phyloP scores from a whole-genome alignment of 92 coral and sea anemone genomes.

The Micromussa lordhowensis region DNA sequence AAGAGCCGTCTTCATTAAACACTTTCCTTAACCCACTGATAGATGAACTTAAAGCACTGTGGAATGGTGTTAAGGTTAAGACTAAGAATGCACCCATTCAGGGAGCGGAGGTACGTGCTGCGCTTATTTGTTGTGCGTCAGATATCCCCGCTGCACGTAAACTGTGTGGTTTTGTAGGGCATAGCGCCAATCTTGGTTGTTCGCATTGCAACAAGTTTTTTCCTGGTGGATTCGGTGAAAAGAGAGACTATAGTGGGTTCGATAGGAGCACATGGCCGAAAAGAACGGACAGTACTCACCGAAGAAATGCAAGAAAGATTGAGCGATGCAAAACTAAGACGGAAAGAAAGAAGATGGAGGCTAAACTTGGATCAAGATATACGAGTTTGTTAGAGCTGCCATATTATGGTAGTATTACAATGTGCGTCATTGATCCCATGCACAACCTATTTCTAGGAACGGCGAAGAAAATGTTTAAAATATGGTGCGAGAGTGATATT shows the following conservation, averaged over 20 bases:
- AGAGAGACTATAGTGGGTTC: conserved; percentile 66
- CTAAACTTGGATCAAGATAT: conserved; percentile 44
- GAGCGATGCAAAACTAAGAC: conserved; percentile 60
- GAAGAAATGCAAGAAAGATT: conserved; percentile 45
- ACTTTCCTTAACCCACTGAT: conserved; percentile 19
- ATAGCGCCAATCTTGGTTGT: conserved; percentile 59
- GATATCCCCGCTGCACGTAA: conserved; percentile 76
- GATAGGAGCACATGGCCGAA: conserved; percentile 61
- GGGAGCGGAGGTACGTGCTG: conserved; percentile 50
- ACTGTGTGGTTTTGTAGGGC: conserved; percentile 75
- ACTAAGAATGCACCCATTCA: conserved; percentile 4
- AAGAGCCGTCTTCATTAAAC: neutral
- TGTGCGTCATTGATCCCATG: conserved; percentile 59
- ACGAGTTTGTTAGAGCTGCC: conserved; percentile 49
- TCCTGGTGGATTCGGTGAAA: too few species aligned
- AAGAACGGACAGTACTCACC: conserved; percentile 54
- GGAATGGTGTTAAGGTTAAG: conserved; percentile 3
- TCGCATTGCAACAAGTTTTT: too few species aligned
- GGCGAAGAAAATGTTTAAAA: too few species aligned
- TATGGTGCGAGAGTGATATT: conserved; percentile 35
- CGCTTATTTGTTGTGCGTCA: too few species aligned
- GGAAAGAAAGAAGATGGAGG: conserved; percentile 37
- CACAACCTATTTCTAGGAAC: conserved; percentile 54
- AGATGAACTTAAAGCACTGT: conserved; percentile 44
- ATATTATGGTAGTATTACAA: conserved; percentile 37